phyloP scores from a whole-genome alignment of 2,797 vertebrate genomes.

The Neoniphon sammara region DNA sequence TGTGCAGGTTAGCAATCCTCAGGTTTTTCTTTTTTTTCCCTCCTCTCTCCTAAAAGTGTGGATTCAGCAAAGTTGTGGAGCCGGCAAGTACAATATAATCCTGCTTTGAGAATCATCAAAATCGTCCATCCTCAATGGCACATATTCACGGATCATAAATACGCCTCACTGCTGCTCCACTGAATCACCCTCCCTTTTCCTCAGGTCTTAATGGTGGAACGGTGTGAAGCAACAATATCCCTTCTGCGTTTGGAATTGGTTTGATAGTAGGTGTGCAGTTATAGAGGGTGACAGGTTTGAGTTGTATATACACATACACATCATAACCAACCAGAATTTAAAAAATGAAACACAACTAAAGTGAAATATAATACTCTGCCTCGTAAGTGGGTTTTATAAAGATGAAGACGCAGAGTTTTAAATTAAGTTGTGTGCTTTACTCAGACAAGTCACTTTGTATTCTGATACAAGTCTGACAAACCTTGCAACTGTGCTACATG shows the following conservation, averaged over 20 bases:
- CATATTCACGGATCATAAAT: slow-evolving; percentile 57
- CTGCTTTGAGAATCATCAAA: slow-evolving; percentile 66
- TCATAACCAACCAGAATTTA: neutral
- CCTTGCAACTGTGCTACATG: slow-evolving; percentile 27
- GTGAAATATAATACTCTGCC: neutral
- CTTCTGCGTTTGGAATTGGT: neutral
- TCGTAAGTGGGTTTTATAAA: neutral
- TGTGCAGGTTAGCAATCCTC: slow-evolving; percentile 70
- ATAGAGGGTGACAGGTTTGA: neutral
- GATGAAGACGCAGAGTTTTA: slow-evolving; percentile 3
- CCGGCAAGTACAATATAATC: slow-evolving; percentile 54
- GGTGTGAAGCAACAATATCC: slow-evolving; percentile 33
- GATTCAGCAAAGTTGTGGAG: slow-evolving; percentile 65
- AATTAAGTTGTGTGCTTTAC: slow-evolving; percentile 33
- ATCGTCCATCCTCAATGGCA: slow-evolving; percentile 57
- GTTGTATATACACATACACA: neutral
- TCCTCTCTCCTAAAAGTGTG: slow-evolving; percentile 58
- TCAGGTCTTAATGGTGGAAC: slow-evolving; percentile 15
- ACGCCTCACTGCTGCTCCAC: slow-evolving; percentile 49
- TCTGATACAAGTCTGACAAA: slow-evolving; percentile 27
- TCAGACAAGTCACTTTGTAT: slow-evolving; percentile 12
- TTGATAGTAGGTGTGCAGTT: neutral
- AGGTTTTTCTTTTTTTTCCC: slow-evolving; percentile 38
- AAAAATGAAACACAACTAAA: neutral
- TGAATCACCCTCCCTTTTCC: slow-evolving; percentile 37